phyloP scores from a whole-genome alignment of 2,888 invertebrate genomes.

The Carterocephalus palaemon region DNA sequence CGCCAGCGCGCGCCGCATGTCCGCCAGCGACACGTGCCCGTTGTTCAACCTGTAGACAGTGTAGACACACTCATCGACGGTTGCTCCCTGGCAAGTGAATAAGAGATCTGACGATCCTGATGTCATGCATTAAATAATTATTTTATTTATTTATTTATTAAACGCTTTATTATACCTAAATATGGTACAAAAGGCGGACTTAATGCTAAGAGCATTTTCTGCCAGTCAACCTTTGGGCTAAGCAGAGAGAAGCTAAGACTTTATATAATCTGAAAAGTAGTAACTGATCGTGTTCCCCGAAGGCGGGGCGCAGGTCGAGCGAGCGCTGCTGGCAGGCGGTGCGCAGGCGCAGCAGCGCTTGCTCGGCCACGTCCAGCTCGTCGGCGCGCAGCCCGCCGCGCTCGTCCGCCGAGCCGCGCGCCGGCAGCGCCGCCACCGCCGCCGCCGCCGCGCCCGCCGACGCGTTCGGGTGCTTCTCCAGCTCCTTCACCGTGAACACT shows the following conservation, averaged over 20 bases:
- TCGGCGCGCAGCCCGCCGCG: slow-evolving; percentile 37
- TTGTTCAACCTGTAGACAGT: slow-evolving; percentile 80
- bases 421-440: slow-evolving; percentile 76
- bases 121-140: too few species aligned
- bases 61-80: neutral
- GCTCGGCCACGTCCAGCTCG: slow-evolving; percentile 78
- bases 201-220: too few species aligned
- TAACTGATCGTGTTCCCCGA: slow-evolving; percentile 85
- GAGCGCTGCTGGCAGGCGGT: slow-evolving; percentile 80
- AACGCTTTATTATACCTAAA: too few species aligned
- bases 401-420: slow-evolving; percentile 49
- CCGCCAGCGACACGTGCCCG: slow-evolving; percentile 84
- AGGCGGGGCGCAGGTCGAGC: slow-evolving; percentile 82
- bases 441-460: slow-evolving; percentile 43
- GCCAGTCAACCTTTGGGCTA: too few species aligned
- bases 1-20: slow-evolving; percentile 84
- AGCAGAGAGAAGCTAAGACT: too few species aligned
- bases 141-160: too few species aligned
- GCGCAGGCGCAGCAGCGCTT: slow-evolving; percentile 81
- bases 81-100: too few species aligned
- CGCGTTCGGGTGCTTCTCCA: slow-evolving; percentile 83
- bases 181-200: too few species aligned
- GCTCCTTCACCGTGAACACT: slow-evolving; percentile 82
- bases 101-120: too few species aligned
- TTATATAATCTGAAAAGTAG: slow-evolving; percentile 18